Evolutionary conservation across 2,888 invertebrate genomes (phyloP).

Genomic region (Dolomedes plantarius): DNA sequence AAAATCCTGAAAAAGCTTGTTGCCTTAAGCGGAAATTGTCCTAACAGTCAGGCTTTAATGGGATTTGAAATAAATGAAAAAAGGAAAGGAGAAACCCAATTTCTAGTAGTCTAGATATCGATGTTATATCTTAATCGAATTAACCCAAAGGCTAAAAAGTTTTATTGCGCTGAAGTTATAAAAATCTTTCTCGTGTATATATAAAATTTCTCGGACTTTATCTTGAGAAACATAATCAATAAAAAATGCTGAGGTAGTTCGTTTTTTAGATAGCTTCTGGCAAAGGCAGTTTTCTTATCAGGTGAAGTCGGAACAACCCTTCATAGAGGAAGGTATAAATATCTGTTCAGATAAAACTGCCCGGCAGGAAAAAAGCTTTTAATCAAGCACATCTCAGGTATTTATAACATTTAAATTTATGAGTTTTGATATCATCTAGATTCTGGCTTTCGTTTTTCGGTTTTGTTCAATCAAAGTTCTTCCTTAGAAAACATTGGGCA

Average conservation of each 20-base stretch:
- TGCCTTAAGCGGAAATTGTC: neutral
- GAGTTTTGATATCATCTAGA: too few species aligned
- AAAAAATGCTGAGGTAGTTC: neutral
- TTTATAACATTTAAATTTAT: too few species aligned
- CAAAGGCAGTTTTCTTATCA: neutral
- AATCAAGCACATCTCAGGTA: too few species aligned
- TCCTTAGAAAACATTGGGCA: too few species aligned
- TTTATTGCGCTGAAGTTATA: neutral
- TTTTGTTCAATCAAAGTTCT: too few species aligned
- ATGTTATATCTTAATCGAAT: constrained; percentile 1
- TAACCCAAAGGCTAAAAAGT: constrained; percentile 5
- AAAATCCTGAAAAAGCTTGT: neutral
- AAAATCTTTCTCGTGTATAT: neutral
- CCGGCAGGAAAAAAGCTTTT: too few species aligned
- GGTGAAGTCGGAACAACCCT: neutral
- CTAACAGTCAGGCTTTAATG: neutral
- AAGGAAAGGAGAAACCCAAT: neutral
- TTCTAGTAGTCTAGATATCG: neutral
- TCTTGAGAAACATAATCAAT: neutral
- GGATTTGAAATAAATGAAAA: neutral
- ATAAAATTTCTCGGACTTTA: neutral
- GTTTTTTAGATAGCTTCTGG: neutral
- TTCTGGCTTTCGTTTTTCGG: too few species aligned
- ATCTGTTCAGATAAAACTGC: too few species aligned
- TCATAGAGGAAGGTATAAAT: too few species aligned